Evolutionary conservation across 1,140 invertebrate genomes (phyloP), one percentile per base, ranked within the genome.

Genomic region (Lineus longissimus): DNA sequence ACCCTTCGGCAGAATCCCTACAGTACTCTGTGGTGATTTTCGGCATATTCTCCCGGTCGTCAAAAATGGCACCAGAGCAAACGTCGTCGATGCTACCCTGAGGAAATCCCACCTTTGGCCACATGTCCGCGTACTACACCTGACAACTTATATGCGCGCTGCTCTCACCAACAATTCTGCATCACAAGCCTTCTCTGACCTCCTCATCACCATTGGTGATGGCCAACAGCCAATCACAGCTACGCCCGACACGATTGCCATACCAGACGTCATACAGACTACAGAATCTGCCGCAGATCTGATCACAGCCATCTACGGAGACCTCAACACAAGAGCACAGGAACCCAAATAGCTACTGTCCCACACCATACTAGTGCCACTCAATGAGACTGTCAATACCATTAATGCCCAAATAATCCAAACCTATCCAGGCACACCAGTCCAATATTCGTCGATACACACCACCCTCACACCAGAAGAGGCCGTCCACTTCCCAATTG

Each of bases 1-100:
- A 57, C 41, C 70, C 82, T 76, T 55, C 82, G 15, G 77, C 55
- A 70, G 59, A 67, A n/a, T 71, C 76, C 61, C 79, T 30, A 64
- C 85, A 59, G 30, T 63, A 59, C 69, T 83, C 22, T 68, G 78
- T 65, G 83, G 83, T 51, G 81, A 86, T 76, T 86, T 85, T 70
- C 62, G 81, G 55, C 82, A 86, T 72, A 84, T 73, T n/a, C 64
- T 85, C 25, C 82, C 83, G 1, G 77, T 85, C 4, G 78, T 84
- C 25, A 63, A 68, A 54, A 69, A 74, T 70, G 76, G 70, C 64
- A 84, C 80, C 17, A 60, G 67, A 58, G 80, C 79, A 60, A 76
- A 85, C 72, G 77, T 82, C 58, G 63, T 83, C 0, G 79, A 81
- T 71, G 76, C 78, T 61, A 83, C 75, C 68, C 70, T 84, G 36